phyloP scores from a whole-genome alignment of 1,140 invertebrate genomes.

The Stegodyphus dumicola region DNA sequence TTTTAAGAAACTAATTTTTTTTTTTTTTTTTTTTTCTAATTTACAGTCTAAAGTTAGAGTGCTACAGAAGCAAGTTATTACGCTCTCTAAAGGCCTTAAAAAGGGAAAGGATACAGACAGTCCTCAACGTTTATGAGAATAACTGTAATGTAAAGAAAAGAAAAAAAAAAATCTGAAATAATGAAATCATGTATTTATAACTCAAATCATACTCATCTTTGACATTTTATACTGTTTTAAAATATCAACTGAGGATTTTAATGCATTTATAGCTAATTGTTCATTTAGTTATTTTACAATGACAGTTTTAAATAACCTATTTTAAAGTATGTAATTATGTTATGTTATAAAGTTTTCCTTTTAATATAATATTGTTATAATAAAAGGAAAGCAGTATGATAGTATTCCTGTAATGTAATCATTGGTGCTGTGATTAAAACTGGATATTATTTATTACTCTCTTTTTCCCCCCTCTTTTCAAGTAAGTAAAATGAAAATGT shows the following conservation, averaged over 20 bases:
- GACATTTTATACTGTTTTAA: background rate
- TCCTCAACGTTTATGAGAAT: slow-evolving; percentile 50
- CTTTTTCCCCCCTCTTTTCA: too few relatives aligned
- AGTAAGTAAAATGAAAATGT: too few relatives aligned
- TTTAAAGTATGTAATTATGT: too few relatives aligned
- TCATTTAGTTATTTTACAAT: too few relatives aligned
- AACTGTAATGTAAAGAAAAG: background rate
- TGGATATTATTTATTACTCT: too few relatives aligned
- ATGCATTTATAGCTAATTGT: background rate
- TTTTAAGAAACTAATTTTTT: background rate
- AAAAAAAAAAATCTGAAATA: too few relatives aligned
- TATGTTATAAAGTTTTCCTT: too few relatives aligned
- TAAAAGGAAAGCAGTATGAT: too few relatives aligned
- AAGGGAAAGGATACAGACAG: slow-evolving; percentile 53
- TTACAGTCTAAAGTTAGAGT: slow-evolving; percentile 67
- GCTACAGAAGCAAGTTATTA: slow-evolving; percentile 78
- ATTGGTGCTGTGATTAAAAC: too few relatives aligned
- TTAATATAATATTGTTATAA: too few relatives aligned
- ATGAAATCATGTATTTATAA: background rate
- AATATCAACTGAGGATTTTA: background rate
- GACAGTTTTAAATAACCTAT: too few relatives aligned
- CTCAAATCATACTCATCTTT: background rate
- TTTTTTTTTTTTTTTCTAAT: slow-evolving; percentile 16
- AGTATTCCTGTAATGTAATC: too few relatives aligned
- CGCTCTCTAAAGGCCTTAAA: slow-evolving; percentile 82